phyloP scores from a whole-genome alignment of 1,140 invertebrate species.

The Sycophaga agraensis region DNA sequence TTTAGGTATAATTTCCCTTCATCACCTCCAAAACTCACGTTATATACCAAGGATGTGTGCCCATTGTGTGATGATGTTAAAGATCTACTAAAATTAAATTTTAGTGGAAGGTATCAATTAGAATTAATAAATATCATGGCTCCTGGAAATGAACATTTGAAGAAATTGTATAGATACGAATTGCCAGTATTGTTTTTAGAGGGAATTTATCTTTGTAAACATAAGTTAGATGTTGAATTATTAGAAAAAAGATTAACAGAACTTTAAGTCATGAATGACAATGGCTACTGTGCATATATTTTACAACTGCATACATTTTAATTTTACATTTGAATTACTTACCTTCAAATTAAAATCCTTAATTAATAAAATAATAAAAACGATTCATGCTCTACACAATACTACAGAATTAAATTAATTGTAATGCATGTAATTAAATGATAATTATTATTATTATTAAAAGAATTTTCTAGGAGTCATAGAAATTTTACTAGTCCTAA shows the following conservation, averaged over 20 bases:
- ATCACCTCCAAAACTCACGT: conserved; percentile 63
- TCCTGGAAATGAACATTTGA: conserved; percentile 71
- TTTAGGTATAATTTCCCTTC: conserved; percentile 43
- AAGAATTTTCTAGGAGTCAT: no score
- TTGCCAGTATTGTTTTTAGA: conserved; percentile 87
- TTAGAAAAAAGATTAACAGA: conserved; percentile 56
- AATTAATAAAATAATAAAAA: no score
- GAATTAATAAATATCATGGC: conserved; percentile 76
- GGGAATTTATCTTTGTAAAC: conserved; percentile 81
- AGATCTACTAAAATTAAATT: conserved; percentile 64
- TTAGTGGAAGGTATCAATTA: conserved; percentile 63
- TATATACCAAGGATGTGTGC: conserved; percentile 82
- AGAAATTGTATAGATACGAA: conserved; percentile 77
- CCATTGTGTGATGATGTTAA: conserved; percentile 79
- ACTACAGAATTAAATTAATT: no score
- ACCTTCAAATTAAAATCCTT: neutral
- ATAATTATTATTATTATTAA: no score
- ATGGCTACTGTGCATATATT: no score
- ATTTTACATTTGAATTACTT: no score
- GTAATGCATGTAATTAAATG: no score
- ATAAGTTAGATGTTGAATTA: conserved; percentile 65
- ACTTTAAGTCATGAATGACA: no score
- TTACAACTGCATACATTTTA: no score
- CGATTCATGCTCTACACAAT: no score
- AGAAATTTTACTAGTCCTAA: no score